phyloP scores from a whole-genome alignment of 2,113 vertebrate species.

The Oriolus oriolus region DNA sequence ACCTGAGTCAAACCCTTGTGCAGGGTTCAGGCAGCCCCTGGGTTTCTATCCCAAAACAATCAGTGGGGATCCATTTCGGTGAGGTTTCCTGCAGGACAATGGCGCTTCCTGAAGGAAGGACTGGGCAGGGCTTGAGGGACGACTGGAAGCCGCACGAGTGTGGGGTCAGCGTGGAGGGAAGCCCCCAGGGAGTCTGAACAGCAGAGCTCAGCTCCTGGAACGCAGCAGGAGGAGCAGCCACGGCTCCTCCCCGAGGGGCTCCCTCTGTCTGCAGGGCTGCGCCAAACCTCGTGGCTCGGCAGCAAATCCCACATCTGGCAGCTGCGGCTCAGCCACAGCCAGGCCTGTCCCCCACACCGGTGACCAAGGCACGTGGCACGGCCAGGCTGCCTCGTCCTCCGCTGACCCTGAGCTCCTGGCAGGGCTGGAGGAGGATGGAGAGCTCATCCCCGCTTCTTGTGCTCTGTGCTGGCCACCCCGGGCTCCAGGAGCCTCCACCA shows the following conservation, averaged over 20 bases:
- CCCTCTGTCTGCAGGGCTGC: not conserved
- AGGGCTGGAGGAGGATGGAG: not conserved
- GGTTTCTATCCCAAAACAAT: not conserved
- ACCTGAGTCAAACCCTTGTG: not conserved
- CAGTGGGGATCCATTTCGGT: not conserved
- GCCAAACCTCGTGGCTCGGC: not conserved
- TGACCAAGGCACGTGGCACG: not conserved
- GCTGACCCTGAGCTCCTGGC: not conserved
- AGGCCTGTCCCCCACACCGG: not conserved
- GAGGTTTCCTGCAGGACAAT: not conserved
- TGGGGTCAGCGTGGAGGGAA: not conserved
- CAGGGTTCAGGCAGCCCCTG: not conserved
- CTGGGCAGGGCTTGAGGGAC: not conserved
- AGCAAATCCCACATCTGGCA: not conserved
- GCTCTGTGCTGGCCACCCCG: not conserved
- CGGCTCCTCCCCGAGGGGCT: not conserved
- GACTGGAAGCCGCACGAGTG: not conserved
- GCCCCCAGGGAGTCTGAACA: not conserved
- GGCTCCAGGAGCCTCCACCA: fast-evolving
- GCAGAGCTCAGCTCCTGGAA: not conserved
- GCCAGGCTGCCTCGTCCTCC: not conserved
- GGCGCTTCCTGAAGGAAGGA: not conserved
- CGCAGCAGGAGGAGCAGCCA: fast-evolving
- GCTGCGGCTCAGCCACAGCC: not conserved
- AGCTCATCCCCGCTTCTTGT: not conserved